A percentile compares a stretch with the other conserved stretches of the same genome.
Conservation (phyloP, 1,140 invertebrate species). For the Grapholita molesta region DNA sequence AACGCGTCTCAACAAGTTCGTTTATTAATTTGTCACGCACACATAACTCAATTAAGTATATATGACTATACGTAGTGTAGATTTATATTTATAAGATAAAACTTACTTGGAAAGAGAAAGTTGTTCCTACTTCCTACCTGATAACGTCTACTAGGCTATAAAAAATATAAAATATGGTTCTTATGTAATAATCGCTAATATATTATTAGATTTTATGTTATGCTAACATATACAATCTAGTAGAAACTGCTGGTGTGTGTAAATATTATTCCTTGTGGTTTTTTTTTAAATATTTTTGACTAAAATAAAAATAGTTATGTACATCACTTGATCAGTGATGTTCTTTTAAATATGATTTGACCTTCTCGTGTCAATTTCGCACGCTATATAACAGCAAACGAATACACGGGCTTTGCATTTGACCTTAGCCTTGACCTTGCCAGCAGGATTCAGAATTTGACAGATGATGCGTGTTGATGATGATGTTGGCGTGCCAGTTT, state of each 20-base stretch:
- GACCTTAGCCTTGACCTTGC: constrained; percentile 7
- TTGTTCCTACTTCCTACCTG: neutral
- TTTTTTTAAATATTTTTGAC: no score
- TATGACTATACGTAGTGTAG: neutral
- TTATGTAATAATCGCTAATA: neutral
- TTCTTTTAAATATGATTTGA: neutral
- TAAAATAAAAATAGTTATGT: neutral
- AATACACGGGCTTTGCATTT: neutral
- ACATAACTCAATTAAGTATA: no score
- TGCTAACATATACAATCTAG: no score
- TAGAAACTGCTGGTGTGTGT: no score
- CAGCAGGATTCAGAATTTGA: neutral
- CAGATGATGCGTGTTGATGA: neutral
- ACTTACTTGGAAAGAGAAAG: neutral
- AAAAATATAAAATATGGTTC: neutral
- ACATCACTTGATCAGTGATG: neutral
- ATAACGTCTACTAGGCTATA: neutral
- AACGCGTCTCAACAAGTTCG: neutral
- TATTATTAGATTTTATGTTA: no score
- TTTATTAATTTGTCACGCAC: neutral
- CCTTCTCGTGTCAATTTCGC: constrained; percentile 2
- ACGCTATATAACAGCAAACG: constrained; percentile 9
- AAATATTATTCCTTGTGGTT: no score
- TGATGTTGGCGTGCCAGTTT: no score
- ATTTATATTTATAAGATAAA: neutral